phyloP scores from a whole-genome alignment of 2,113 vertebrate species.

The Holacanthus passer region DNA sequence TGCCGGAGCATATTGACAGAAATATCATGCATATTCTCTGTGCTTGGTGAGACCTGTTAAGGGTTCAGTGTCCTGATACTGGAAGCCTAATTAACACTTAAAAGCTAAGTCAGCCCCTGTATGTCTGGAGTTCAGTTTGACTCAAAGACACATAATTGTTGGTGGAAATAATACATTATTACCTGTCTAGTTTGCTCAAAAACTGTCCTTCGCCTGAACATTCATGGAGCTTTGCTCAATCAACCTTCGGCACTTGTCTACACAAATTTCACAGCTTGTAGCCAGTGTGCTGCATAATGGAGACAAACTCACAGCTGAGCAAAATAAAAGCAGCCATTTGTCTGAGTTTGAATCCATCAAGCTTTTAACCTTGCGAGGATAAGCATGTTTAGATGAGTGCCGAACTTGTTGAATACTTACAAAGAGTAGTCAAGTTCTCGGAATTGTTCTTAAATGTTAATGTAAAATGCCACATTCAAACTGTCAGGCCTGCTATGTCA shows the following conservation, averaged over 20 bases:
- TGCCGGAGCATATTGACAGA: slow-evolving; percentile 3
- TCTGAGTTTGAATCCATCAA: slow-evolving; percentile 55
- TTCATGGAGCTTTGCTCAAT: slow-evolving; percentile 39
- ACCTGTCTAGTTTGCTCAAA: slow-evolving; percentile 51
- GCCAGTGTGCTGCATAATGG: slow-evolving; percentile 38
- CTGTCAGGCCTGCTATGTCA: slow-evolving; percentile 19
- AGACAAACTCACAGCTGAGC: slow-evolving; percentile 36
- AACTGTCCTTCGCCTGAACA: slow-evolving; percentile 49
- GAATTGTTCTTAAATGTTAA: slow-evolving; percentile 50
- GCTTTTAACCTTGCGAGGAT: slow-evolving; percentile 59
- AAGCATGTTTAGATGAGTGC: slow-evolving; percentile 45
- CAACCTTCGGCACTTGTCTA: slow-evolving; percentile 56
- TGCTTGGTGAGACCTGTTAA: neutral
- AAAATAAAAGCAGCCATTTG: slow-evolving; percentile 59
- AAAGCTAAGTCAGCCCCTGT: slow-evolving; percentile 20
- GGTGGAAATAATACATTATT: slow-evolving; percentile 49
- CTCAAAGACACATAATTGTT: slow-evolving; percentile 43
- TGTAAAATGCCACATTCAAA: slow-evolving; percentile 15
- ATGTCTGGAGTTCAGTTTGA: slow-evolving; percentile 45
- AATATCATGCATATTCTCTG: slow-evolving; percentile 9
- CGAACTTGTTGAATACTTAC: slow-evolving; percentile 36
- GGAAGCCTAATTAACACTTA: slow-evolving; percentile 40
- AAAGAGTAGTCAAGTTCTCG: slow-evolving; percentile 39
- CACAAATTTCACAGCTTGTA: slow-evolving; percentile 22
- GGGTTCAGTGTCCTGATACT: neutral